Evolutionary conservation across 2,113 vertebrate genomes (phyloP).

Genomic region (Nanger granti): DNA sequence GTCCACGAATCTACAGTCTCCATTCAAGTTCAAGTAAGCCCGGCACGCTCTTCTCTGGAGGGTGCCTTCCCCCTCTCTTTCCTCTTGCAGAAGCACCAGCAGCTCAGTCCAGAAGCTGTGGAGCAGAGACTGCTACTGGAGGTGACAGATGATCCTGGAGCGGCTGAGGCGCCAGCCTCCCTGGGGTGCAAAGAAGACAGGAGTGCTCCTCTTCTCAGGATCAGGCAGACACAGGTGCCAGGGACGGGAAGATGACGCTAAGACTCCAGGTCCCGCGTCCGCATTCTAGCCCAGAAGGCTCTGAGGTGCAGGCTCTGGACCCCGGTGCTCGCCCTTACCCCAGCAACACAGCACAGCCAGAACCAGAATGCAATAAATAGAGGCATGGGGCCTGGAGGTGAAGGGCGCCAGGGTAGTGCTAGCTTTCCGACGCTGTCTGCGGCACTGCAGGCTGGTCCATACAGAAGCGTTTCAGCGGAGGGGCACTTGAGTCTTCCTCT

Average conservation of each 20-base stretch:
- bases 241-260: constrained; percentile 22
- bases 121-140: constrained; percentile 22
- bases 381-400: constrained; percentile 60
- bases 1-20: constrained; percentile 58
- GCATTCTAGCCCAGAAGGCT: constrained; percentile 43
- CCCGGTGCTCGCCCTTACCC: constrained; percentile 45
- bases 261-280: neutral
- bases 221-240: constrained; percentile 49
- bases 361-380: constrained; percentile 79
- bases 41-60: constrained; percentile 7
- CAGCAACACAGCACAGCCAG: constrained; percentile 55
- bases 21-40: constrained; percentile 46
- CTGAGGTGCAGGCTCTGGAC: constrained; percentile 34
- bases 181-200: constrained; percentile 15
- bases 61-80: constrained; percentile 33
- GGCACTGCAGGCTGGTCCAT: constrained; percentile 84
- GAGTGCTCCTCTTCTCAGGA: constrained; percentile 24
- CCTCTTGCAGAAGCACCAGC: constrained; percentile 20
- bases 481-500: constrained; percentile 84
- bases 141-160: constrained; percentile 17
- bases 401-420: constrained; percentile 60
- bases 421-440: constrained; percentile 84
- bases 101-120: constrained; percentile 36
- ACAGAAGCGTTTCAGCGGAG: constrained; percentile 94
- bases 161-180: constrained; percentile 11